These are phyloP conservation scores for Hipparchia semele DNA, from an alignment of 2,888 invertebrate species.

Conservation along the genomic window DNA sequence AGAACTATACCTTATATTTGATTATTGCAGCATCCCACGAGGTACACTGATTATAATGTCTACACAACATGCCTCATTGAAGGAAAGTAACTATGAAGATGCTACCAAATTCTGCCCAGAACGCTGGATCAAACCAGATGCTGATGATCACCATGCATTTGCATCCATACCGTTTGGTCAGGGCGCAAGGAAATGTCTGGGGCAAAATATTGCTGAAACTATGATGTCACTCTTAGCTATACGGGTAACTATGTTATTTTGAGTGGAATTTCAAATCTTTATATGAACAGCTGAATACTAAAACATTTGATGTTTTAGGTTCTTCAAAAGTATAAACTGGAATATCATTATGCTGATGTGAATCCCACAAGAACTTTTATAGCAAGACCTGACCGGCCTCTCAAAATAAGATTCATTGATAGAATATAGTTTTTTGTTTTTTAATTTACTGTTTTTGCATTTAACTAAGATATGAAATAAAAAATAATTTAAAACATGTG, in stretches of 20 bases:
- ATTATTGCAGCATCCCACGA: conserved; percentile 65
- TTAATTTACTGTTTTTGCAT: background rate
- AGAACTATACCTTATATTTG: too few relatives aligned
- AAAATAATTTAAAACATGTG: background rate
- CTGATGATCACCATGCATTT: conserved; percentile 74
- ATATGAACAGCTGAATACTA: too few relatives aligned
- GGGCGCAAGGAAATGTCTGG: conserved; percentile 85
- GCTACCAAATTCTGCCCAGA: conserved; percentile 84
- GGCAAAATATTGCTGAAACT: conserved; percentile 84
- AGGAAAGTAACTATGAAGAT: conserved; percentile 86
- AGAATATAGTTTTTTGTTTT: conserved; percentile 54
- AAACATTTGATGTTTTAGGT: conserved; percentile 60
- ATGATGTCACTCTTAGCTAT: conserved; percentile 82
- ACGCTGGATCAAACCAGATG: conserved; percentile 80
- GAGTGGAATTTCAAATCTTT: too few relatives aligned
- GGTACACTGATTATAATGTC: conserved; percentile 86
- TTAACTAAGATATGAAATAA: conserved; percentile 11
- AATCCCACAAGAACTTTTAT: conserved; percentile 82
- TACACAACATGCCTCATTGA: conserved; percentile 82
- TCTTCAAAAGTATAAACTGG: conserved; percentile 84
- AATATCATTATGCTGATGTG: conserved; percentile 87
- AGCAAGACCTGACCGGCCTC: conserved; percentile 82
- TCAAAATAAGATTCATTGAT: conserved; percentile 86
- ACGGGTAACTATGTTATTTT: conserved; percentile 64
- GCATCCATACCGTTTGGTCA: conserved; percentile 86